These are phyloP conservation scores for Nasua narica DNA, from an alignment of 2,797 vertebrate genomes.

Conservation along the genomic window DNA sequence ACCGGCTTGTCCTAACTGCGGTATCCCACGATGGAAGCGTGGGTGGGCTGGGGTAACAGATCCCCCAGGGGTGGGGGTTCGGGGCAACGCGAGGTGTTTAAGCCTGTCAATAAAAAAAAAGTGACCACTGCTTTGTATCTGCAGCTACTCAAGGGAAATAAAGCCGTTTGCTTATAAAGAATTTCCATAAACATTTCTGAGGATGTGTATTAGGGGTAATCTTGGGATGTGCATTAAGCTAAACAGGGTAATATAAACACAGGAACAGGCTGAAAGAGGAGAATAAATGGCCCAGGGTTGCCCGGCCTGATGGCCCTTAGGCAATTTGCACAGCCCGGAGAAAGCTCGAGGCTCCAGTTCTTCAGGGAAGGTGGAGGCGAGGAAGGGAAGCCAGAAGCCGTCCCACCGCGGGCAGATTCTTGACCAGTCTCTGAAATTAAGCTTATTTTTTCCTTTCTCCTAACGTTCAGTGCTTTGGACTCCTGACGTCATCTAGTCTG, in stretches of 20 bases:
- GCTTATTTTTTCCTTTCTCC: neutral
- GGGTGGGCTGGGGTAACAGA: conserved; percentile 79
- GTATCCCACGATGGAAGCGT: conserved; percentile 34
- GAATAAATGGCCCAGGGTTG: conserved; percentile 74
- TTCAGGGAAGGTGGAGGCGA: neutral
- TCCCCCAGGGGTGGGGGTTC: neutral
- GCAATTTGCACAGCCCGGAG: neutral
- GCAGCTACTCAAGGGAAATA: conserved; percentile 79
- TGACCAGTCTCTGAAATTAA: neutral
- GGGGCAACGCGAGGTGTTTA: conserved; percentile 29
- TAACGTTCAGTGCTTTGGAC: neutral
- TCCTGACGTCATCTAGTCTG: neutral
- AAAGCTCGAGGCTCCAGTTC: neutral
- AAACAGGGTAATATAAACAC: conserved; percentile 84
- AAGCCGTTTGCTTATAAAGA: conserved; percentile 86
- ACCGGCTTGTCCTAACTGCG: neutral
- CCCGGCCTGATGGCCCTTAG: conserved; percentile 31
- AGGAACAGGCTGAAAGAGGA: conserved; percentile 75
- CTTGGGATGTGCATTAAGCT: conserved; percentile 84
- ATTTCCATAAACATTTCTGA: conserved; percentile 87
- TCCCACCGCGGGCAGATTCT: neutral
- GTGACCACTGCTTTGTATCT: conserved; percentile 71
- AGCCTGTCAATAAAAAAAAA: conserved; percentile 39
- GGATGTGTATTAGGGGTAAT: conserved; percentile 80
- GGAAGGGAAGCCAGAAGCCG: neutral